Percentiles rank a stretch among this genome's conserved stretches.
phyloP scores from a whole-genome alignment of 2,113 vertebrate species.

The Pedetes capensis region DNA sequence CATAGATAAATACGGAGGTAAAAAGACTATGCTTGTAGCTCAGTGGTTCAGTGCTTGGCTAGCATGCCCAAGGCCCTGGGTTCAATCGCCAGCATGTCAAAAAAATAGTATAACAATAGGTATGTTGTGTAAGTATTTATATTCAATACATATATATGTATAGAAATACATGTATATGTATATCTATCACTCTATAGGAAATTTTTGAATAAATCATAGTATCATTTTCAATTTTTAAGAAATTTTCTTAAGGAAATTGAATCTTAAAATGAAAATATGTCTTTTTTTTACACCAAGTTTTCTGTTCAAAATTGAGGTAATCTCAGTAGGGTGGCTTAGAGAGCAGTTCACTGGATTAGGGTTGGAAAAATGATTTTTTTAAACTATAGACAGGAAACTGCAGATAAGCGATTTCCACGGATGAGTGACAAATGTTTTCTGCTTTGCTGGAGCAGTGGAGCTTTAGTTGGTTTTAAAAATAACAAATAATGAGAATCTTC shows the following conservation, averaged over 20 bases:
- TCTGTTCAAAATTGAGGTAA: neutral
- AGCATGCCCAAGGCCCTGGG: no score
- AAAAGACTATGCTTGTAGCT: no score
- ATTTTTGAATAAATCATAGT: neutral
- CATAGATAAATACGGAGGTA: no score
- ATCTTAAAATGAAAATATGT: conserved; percentile 2
- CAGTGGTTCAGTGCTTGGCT: no score
- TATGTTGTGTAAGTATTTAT: no score
- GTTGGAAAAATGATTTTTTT: neutral
- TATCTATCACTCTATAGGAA: neutral
- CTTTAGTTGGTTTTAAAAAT: conserved; percentile 51
- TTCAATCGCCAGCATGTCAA: no score
- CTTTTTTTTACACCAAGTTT: neutral
- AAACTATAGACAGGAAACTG: conserved; percentile 26
- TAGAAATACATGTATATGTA: no score
- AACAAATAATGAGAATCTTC: conserved; percentile 44
- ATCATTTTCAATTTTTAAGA: neutral
- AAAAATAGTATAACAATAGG: no score
- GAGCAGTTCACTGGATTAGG: conserved; percentile 22
- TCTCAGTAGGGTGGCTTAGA: neutral
- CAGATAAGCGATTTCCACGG: conserved; percentile 36
- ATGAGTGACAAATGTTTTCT: conserved; percentile 55
- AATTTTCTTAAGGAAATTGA: neutral
- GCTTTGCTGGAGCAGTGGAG: conserved; percentile 38
- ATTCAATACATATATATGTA: no score